Conservation (phyloP, 1,140 invertebrate species). For the Drosophila tani region DNA sequence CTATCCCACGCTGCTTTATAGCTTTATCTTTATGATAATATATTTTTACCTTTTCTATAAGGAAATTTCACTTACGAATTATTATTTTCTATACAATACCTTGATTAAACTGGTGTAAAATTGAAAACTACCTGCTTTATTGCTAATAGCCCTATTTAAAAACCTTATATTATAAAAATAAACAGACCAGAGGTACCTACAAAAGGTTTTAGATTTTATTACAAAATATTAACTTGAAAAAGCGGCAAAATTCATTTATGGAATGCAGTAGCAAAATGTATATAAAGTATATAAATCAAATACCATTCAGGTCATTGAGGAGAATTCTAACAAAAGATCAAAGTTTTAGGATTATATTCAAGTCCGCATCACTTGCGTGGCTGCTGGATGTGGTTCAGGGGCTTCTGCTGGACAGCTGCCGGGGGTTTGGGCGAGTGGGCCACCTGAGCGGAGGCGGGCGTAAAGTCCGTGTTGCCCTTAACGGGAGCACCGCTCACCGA, state of each 20-base stretch:
- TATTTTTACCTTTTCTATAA: background rate
- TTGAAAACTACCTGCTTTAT: background rate
- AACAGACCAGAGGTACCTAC: background rate
- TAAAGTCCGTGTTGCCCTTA: conserved; percentile 94
- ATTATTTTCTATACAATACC: background rate
- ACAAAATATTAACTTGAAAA: conserved; percentile 41
- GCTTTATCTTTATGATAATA: background rate
- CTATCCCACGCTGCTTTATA: too few relatives aligned
- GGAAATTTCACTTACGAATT: background rate
- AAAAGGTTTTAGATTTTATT: conserved; percentile 56
- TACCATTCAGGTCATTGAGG: conserved; percentile 44
- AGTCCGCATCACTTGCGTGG: conserved; percentile 88
- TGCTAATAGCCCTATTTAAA: too few relatives aligned
- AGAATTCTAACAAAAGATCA: conserved; percentile 57
- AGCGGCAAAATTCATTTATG: conserved; percentile 50
- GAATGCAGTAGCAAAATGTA: conserved; percentile 72
- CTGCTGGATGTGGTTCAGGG: conserved; percentile 89
- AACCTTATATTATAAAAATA: background rate
- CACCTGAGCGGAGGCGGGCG: conserved; percentile 92
- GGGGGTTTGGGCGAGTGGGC: conserved; percentile 91
- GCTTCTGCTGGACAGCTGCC: conserved; percentile 87
- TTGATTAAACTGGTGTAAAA: background rate
- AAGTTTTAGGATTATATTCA: conserved; percentile 6
- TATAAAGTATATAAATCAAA: conserved; percentile 49
- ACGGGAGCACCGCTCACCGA: conserved; percentile 92